Evolutionary conservation across 2,888 invertebrate species (phyloP).

Genomic region (Conistra vaccinii): DNA sequence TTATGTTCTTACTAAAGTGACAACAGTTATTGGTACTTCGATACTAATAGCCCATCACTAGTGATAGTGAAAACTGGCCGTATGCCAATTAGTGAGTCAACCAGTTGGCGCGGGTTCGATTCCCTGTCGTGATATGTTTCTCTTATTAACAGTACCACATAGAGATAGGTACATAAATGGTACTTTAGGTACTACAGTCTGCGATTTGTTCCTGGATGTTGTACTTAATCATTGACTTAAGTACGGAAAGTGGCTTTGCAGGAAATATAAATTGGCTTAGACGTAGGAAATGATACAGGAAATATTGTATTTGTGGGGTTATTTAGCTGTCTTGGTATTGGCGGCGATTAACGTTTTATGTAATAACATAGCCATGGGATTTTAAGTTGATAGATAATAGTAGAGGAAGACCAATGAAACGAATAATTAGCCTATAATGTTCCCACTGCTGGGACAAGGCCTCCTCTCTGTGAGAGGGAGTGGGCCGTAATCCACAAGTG

Average conservation of each 20-base stretch:
- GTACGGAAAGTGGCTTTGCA: slow-evolving; percentile 18
- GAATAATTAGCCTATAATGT: too few species aligned
- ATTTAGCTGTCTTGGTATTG: slow-evolving; percentile 28
- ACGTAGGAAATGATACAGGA: slow-evolving; percentile 42
- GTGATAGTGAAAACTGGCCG: slow-evolving; percentile 69
- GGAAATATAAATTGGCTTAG: slow-evolving; percentile 31
- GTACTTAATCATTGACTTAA: slow-evolving; percentile 28
- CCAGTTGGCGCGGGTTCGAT: slow-evolving; percentile 69
- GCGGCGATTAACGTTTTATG: slow-evolving; percentile 3
- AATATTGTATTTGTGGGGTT: slow-evolving; percentile 17
- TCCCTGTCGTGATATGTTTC: slow-evolving; percentile 68
- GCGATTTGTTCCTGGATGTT: slow-evolving; percentile 33
- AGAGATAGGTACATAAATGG: slow-evolving; percentile 28
- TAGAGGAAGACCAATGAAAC: neutral
- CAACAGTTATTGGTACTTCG: slow-evolving; percentile 38
- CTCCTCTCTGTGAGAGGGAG: too few species aligned
- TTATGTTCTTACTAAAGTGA: slow-evolving; percentile 23
- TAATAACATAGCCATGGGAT: slow-evolving; percentile 16
- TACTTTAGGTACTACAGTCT: slow-evolving; percentile 23
- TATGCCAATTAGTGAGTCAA: slow-evolving; percentile 73
- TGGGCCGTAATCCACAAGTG: too few species aligned
- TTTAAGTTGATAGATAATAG: neutral
- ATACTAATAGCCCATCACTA: slow-evolving; percentile 56
- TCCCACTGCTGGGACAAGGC: too few species aligned
- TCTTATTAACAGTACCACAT: slow-evolving; percentile 62